Evolutionary conservation across 2,888 invertebrate species (phyloP).

Genomic region (Dendrolimus pini): DNA sequence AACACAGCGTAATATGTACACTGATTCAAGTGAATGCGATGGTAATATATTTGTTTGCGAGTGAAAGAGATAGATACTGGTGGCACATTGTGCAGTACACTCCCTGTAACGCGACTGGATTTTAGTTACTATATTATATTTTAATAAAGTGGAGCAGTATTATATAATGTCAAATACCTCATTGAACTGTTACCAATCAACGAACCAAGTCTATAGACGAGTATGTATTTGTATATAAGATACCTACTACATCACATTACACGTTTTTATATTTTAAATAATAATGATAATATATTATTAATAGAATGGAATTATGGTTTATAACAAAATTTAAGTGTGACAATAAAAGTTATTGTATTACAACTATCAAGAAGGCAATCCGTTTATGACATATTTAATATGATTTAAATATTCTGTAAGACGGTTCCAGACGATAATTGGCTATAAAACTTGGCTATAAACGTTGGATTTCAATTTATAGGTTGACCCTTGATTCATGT

Average conservation of each 20-base stretch:
- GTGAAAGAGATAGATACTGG: too few relatives aligned
- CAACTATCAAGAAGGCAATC: too few relatives aligned
- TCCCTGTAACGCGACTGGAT: too few relatives aligned
- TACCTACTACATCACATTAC: conserved; percentile 4
- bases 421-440: too few relatives aligned
- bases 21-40: neutral
- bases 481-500: too few relatives aligned
- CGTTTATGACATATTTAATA: too few relatives aligned
- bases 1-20: neutral
- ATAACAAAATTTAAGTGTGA: neutral
- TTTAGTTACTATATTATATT: too few relatives aligned
- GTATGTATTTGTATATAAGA: conserved; percentile 7
- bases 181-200: conserved; percentile 45
- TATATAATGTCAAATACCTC: conserved; percentile 42
- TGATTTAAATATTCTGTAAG: too few relatives aligned
- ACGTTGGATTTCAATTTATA: too few relatives aligned
- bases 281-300: neutral
- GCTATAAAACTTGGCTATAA: too few relatives aligned
- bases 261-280: conserved; percentile 5
- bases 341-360: neutral
- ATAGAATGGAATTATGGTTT: neutral
- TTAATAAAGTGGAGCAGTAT: conserved; percentile 37
- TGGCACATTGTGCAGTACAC: too few relatives aligned
- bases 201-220: conserved; percentile 8
- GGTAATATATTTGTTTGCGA: too few relatives aligned